Conservation (phyloP, 2,888 invertebrate genomes). For the Pardosa pseudoannulata region DNA sequence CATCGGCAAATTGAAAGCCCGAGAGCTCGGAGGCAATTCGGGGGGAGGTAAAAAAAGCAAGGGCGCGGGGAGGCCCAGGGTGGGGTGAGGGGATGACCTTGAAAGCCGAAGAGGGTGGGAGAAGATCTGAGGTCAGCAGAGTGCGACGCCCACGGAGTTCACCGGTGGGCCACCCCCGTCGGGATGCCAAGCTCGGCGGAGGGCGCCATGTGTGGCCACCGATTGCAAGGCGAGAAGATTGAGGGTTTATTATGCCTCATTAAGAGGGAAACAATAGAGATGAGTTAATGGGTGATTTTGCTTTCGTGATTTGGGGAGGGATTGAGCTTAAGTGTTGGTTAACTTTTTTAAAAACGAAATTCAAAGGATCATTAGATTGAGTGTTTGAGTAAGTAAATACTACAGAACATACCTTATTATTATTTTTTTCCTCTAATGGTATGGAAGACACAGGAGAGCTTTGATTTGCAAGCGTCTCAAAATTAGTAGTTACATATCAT, state of each 20-base stretch:
- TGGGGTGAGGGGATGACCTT: constrained; percentile 52
- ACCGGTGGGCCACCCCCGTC: constrained; percentile 30
- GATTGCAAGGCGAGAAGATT: not conserved
- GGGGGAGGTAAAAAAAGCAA: not conserved
- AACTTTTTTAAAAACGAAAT: too few relatives aligned
- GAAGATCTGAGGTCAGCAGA: constrained; percentile 42
- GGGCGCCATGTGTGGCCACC: constrained; percentile 45
- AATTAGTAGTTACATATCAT: too few relatives aligned
- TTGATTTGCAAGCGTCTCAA: too few relatives aligned
- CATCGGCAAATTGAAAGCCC: constrained; percentile 16
- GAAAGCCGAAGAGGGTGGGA: constrained; percentile 31
- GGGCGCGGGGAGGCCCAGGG: not conserved
- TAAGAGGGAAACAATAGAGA: too few relatives aligned
- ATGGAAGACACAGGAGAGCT: too few relatives aligned
- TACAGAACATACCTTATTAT: too few relatives aligned
- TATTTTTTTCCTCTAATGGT: too few relatives aligned
- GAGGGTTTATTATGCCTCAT: not conserved
- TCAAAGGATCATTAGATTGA: too few relatives aligned
- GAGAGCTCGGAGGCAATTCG: not conserved
- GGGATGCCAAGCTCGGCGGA: not conserved
- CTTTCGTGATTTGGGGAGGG: too few relatives aligned
- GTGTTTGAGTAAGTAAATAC: too few relatives aligned
- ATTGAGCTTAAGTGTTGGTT: too few relatives aligned
- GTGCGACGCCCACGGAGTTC: constrained; percentile 55
- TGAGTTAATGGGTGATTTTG: too few relatives aligned